These are phyloP conservation scores for Lethenteron camtschaticum DNA, from an alignment of 2,113 vertebrate species.

Conservation along the genomic window DNA sequence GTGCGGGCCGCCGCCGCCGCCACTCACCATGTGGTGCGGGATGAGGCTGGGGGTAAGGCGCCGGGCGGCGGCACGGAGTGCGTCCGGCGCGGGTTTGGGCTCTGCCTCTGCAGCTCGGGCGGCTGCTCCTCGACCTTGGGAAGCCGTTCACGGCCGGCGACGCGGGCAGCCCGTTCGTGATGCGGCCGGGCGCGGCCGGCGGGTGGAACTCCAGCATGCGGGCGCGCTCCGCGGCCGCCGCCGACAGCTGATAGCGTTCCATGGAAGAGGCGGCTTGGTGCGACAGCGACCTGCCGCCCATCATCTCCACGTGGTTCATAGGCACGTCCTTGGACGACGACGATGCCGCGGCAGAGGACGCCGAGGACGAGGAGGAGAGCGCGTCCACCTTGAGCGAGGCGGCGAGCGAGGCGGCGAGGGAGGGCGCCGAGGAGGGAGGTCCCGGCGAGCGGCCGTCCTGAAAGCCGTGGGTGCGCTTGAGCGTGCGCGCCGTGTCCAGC, in stretches of 20 bases:
- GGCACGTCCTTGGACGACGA: too few species aligned
- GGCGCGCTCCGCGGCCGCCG: conserved; percentile 17
- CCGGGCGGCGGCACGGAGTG: conserved; percentile 26
- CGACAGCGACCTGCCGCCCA: conserved; percentile 17
- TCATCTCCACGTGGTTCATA: conserved; percentile 18
- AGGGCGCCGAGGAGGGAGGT: conserved; percentile 38
- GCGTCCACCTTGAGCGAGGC: neutral
- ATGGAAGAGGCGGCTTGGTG: neutral
- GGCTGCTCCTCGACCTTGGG: conserved; percentile 21
- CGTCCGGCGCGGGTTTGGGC: conserved; percentile 31
- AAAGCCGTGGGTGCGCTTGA: conserved; percentile 47
- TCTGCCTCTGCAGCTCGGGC: conserved; percentile 36
- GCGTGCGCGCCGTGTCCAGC: conserved; percentile 49
- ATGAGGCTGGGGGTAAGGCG: conserved; percentile 36
- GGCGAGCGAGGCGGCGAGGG: conserved; percentile 17
- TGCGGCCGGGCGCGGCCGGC: conserved; percentile 16
- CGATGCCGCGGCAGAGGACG: too few species aligned
- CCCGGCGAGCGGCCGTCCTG: conserved; percentile 55
- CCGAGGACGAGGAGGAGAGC: neutral
- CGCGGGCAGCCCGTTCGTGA: conserved; percentile 42
- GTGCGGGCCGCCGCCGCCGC: conserved; percentile 26
- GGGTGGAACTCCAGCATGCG: conserved; percentile 24
- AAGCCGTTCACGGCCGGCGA: conserved; percentile 2
- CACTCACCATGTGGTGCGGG: conserved; percentile 19
- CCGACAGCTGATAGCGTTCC: conserved; percentile 3